These are phyloP conservation scores for Brotula barbata DNA, from an alignment of 2,797 vertebrate genomes.

Conservation along the genomic window DNA sequence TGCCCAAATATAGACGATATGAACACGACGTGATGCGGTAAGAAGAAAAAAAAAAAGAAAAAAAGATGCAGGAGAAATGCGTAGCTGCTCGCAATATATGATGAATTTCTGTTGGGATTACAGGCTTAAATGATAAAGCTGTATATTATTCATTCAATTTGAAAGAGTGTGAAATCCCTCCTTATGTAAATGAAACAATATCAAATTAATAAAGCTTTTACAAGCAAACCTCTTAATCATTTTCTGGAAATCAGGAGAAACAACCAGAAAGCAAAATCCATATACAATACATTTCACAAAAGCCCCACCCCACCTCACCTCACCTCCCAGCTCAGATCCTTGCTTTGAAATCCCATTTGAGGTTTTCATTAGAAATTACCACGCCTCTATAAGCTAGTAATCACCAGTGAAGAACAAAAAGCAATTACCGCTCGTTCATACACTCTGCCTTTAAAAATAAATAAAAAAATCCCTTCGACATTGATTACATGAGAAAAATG, in stretches of 20 bases:
- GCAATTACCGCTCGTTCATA: conserved; percentile 75
- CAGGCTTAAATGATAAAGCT: conserved; percentile 63
- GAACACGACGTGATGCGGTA: conserved; percentile 59
- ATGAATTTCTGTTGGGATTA: conserved; percentile 59
- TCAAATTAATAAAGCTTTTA: conserved; percentile 63
- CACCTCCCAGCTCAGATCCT: conserved; percentile 55
- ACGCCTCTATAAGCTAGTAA: conserved; percentile 72
- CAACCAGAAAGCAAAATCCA: conserved; percentile 49
- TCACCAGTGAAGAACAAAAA: conserved; percentile 74
- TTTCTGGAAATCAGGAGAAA: conserved; percentile 53
- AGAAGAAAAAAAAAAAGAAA: conserved; percentile 24
- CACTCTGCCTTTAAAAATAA: conserved; percentile 36
- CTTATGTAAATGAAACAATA: conserved; percentile 68
- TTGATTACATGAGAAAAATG: conserved; percentile 71
- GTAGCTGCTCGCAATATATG: conserved; percentile 36
- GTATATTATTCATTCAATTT: conserved; percentile 64
- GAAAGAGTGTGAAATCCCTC: conserved; percentile 62
- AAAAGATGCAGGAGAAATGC: conserved; percentile 5
- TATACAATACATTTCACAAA: conserved; percentile 29
- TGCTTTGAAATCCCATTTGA: conserved; percentile 72
- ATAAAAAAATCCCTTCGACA: conserved; percentile 43
- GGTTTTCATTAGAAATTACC: conserved; percentile 71
- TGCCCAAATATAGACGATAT: conserved; percentile 63
- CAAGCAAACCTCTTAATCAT: conserved; percentile 53
- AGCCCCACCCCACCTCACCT: no score